Evolutionary conservation across 2,888 invertebrate genomes (phyloP), one percentile per base, ranked within the genome.

Genomic region (Clivina fossor): DNA sequence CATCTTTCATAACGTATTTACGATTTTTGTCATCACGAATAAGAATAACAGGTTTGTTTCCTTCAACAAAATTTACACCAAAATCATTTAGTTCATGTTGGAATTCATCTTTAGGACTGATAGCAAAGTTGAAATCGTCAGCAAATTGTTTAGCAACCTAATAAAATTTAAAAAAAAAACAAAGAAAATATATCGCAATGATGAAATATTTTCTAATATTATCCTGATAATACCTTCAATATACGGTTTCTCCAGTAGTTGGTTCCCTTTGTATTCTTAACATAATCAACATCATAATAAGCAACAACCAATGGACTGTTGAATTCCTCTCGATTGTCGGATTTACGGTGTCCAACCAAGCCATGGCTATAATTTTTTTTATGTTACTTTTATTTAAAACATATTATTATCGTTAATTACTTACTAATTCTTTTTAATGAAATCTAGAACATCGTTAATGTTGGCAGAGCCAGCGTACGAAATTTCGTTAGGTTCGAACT

Each of bases 161-260:
- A 41, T 54, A 38, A 24, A 46, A 48, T 24, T n/a, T n/a, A n/a
- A n/a, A n/a, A n/a, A n/a, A n/a, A n/a, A n/a, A n/a, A n/a, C 30
- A 38, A 19, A 5, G 11, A 18, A 40, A n/a, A 40, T n/a, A 19
- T 22, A 40, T 8, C 4, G 2, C 9, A 20, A n/a, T 2, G 19
- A 5, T 40, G 40, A 19, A 16, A 40, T 32, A 30, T 7, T 3
- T 46, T 32, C 9, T 18, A n/a, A 16, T n/a, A 28, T n/a, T 33
- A 53, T 26, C 1, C n/a, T n/a, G n/a, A n/a, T n/a, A n/a, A n/a
- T 66, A 83, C 85, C 78, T 97, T 97, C 66, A 97, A 82, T 46
- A 97, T 86, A 63, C 97, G 85, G 77, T 97, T 97, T 67, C 96
- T 88, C 97, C 98, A 99, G 80, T 99, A 99, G 78, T 99, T 97